Conservation (phyloP, 2,113 vertebrate genomes). For the Chloroceryle aenea region DNA sequence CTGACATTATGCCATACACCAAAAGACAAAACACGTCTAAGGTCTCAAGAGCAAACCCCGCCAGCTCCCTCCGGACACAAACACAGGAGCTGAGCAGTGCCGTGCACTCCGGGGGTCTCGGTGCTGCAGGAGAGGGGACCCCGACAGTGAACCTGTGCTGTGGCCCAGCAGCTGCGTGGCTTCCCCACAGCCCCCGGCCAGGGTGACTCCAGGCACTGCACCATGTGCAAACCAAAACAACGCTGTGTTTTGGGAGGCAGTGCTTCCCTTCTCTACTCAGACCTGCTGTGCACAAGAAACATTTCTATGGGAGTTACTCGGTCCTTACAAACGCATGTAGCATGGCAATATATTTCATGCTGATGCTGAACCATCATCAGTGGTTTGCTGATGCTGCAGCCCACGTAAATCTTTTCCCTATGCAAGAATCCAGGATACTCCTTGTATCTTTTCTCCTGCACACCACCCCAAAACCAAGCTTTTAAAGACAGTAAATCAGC, state of each 20-base stretch:
- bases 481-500: neutral
- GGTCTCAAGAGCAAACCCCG: neutral
- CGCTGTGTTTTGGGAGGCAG: neutral
- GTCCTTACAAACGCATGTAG: neutral
- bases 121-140: too few relatives aligned
- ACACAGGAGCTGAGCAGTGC: neutral
- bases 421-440: neutral
- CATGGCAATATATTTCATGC: neutral
- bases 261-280: neutral
- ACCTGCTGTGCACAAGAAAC: neutral
- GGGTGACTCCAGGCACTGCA: neutral
- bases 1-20: neutral
- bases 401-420: neutral
- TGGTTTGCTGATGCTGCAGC: neutral
- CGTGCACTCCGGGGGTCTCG: accelerated
- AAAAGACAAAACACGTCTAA: neutral
- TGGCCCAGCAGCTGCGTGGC: neutral
- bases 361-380: neutral
- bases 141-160: neutral
- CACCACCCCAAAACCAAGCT: neutral
- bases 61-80: neutral
- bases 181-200: neutral
- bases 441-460: too few relatives aligned
- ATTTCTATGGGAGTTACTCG: neutral
- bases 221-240: neutral